Evolutionary conservation across 1,140 invertebrate genomes (phyloP).

Genomic region (Drosophila obscura): DNA sequence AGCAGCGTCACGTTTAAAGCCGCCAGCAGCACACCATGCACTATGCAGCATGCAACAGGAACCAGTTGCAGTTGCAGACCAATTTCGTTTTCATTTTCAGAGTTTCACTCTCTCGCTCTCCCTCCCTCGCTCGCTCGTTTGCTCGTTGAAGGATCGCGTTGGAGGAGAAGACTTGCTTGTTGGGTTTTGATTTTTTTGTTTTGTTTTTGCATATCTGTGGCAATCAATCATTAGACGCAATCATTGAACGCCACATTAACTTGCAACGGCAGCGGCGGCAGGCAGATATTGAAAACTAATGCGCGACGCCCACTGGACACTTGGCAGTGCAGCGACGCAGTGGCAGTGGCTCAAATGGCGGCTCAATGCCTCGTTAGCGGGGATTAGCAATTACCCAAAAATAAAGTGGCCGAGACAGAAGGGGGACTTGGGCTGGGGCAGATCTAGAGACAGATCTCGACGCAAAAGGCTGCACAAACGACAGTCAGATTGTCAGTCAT

Average conservation of each 20-base stretch:
- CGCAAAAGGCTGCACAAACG: conserved; percentile 1
- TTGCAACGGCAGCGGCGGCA: conserved; percentile 53
- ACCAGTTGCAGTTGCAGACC: conserved; percentile 51
- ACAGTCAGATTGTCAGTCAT: conserved; percentile 75
- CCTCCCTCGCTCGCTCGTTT: conserved; percentile 19
- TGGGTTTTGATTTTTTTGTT: conserved; percentile 7
- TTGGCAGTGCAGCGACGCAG: conserved; percentile 12
- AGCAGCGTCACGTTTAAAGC: conserved; percentile 71
- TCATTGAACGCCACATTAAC: conserved; percentile 75
- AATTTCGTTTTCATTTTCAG: conserved; percentile 77
- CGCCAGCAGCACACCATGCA: conserved; percentile 1
- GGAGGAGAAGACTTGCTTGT: background rate
- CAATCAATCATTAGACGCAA: conserved; percentile 81
- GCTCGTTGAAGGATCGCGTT: background rate
- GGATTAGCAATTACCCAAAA: conserved; percentile 78
- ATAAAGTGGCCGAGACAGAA: conserved; percentile 34
- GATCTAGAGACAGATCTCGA: no score
- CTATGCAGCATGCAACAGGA: conserved; percentile 24
- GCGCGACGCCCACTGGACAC: conserved; percentile 77
- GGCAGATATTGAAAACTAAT: conserved; percentile 76
- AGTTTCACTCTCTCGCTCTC: conserved; percentile 66
- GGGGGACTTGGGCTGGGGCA: conserved; percentile 11
- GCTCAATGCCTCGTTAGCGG: conserved; percentile 74
- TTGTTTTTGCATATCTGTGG: conserved; percentile 64
- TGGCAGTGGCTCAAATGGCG: conserved; percentile 34